Evolutionary conservation across 2,113 vertebrate species (phyloP), one percentile per base, ranked within the genome.

Genomic region (Psilopsiagon aymara): DNA sequence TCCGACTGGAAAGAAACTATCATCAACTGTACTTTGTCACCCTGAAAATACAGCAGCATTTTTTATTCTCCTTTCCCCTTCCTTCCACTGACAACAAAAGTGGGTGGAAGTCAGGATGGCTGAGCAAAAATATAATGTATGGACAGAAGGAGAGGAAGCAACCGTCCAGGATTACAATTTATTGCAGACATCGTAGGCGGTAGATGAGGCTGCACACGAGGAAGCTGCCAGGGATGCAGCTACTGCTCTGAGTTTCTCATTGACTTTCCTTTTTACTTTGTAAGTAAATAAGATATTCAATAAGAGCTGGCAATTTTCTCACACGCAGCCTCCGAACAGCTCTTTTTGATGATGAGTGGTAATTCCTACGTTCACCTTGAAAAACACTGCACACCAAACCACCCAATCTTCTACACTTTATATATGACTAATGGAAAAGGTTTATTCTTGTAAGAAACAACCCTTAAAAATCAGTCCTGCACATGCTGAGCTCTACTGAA

Each of bases 161-260:
- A 75, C 66, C 0, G 39, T 55, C 35, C 3, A 9, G 87, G 92
- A 89, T 80, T 59, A 83, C 90, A 75, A 91, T 91, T 91, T 79
- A 47, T 90, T 57, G 97, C 70, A 16, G 92, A 79, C 90, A 62
- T 86, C 3, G 90, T 55, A 74, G 90, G 93, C 10, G 55, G 90
- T 5, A 39, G 76, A 27, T 81, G 83, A 5, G 90, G 63, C 55
- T 95, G 96, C 95, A 94, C 86, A 64, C 83, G 17, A 49, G 94
- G 91, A 95, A 96, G 93, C 91, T 82, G 92, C 94, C 90, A 55
- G 70, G 91, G 90, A 95, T 95, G 93, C 94, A 94, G 95, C 94
- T 91, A 82, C 90, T 90, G 44, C 35, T 62, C 93, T 85, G 81
- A 77, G 86, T 78, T 91, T 70, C 92, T 87, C 80, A 92, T 94